Conservation (phyloP, 2,888 invertebrate genomes). For the Rotaria macrura region DNA sequence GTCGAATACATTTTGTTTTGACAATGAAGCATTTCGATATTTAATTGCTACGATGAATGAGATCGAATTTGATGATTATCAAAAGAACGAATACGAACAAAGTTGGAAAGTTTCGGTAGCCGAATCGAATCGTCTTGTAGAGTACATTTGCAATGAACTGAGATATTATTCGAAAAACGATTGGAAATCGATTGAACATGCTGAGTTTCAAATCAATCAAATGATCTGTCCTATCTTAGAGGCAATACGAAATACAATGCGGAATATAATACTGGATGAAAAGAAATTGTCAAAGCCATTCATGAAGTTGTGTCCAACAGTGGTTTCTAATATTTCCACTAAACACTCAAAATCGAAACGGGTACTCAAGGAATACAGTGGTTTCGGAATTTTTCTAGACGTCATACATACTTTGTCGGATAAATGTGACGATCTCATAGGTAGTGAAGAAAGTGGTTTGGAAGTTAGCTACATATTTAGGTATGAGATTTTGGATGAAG, state of each 20-base stretch:
- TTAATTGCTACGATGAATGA: neutral
- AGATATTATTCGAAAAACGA: neutral
- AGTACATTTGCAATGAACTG: neutral
- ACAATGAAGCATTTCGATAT: slow-evolving; percentile 9
- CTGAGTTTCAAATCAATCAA: neutral
- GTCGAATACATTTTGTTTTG: neutral
- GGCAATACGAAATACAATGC: neutral
- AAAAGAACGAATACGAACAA: neutral
- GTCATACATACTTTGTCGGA: too few relatives aligned
- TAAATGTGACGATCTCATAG: too few relatives aligned
- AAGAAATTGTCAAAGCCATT: too few relatives aligned
- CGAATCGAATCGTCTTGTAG: neutral
- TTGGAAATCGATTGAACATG: neutral
- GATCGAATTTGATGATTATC: neutral
- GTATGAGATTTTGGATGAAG: too few relatives aligned
- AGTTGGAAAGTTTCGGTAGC: neutral
- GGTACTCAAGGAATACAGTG: too few relatives aligned
- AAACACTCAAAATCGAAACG: too few relatives aligned
- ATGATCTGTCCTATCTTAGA: neutral
- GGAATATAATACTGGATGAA: too few relatives aligned
- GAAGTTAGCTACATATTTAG: too few relatives aligned
- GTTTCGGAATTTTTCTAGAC: too few relatives aligned
- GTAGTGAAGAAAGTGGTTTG: too few relatives aligned
- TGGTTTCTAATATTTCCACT: too few relatives aligned
- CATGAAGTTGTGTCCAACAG: too few relatives aligned